Evolutionary conservation across 2,797 vertebrate species (phyloP).

Genomic region (Trematomus bernacchii): DNA sequence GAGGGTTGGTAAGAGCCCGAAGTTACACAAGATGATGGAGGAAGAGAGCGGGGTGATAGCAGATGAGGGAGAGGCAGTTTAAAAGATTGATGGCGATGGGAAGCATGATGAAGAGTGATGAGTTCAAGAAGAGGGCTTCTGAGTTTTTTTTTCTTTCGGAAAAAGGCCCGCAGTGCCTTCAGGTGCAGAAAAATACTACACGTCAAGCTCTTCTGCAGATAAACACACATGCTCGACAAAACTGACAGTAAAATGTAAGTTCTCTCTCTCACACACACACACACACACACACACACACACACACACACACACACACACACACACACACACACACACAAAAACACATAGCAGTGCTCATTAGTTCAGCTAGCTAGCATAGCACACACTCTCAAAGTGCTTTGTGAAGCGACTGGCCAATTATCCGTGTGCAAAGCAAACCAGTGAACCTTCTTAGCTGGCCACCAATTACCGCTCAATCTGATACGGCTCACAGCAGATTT

Average conservation of each 20-base stretch:
- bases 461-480: conserved; percentile 84
- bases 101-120: conserved; percentile 68
- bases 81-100: conserved; percentile 68
- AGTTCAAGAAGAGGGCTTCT: conserved; percentile 49
- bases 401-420: conserved; percentile 81
- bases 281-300: conserved; percentile 23
- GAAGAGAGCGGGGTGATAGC: conserved; percentile 61
- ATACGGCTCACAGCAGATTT: conserved; percentile 72
- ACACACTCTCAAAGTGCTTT: conserved; percentile 73
- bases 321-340: conserved; percentile 11
- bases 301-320: conserved; percentile 14
- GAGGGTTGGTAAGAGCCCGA: conserved; percentile 47
- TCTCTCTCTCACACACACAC: conserved; percentile 15
- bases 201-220: conserved; percentile 31
- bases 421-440: conserved; percentile 79
- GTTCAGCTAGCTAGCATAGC: conserved; percentile 79
- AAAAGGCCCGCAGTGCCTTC: conserved; percentile 7
- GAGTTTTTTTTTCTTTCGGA: conserved; percentile 3
- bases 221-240: conserved; percentile 50
- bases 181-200: conserved; percentile 40
- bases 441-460: conserved; percentile 80
- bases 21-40: conserved; percentile 68
- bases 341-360: conserved; percentile 75
- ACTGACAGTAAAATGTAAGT: conserved; percentile 57
- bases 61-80: conserved; percentile 70